These are phyloP conservation scores for Paratrypauchen microcephalus DNA, from an alignment of 2,797 vertebrate genomes.

Conservation along the genomic window DNA sequence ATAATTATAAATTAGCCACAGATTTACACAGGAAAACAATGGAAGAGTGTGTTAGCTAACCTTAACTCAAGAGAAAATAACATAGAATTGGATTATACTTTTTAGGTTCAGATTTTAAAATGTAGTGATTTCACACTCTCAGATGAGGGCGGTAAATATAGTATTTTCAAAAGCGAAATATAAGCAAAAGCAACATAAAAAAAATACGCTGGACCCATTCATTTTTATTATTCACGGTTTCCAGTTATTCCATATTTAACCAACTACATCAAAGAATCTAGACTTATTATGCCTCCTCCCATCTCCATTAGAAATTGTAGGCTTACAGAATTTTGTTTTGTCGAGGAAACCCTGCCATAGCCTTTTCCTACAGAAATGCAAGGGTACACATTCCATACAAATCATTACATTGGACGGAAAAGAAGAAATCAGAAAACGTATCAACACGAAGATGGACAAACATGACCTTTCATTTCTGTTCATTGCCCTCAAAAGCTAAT, in stretches of 20 bases:
- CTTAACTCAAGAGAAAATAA: not conserved
- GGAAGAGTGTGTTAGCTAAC: too few species aligned
- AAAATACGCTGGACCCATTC: too few species aligned
- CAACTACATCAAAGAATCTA: not conserved
- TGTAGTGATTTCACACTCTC: not conserved
- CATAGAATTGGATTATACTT: constrained; percentile 8
- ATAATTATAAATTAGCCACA: too few species aligned
- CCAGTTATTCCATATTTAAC: not conserved
- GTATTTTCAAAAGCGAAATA: not conserved
- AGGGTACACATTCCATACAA: not conserved
- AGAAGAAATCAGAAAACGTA: constrained; percentile 43
- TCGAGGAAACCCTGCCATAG: not conserved
- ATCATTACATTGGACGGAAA: constrained; percentile 17
- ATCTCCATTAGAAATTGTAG: not conserved
- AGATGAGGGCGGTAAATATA: not conserved
- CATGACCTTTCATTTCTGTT: constrained; percentile 79
- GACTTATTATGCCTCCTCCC: not conserved
- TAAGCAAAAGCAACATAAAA: too few species aligned
- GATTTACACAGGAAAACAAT: too few species aligned
- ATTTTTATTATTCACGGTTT: too few species aligned
- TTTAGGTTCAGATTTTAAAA: constrained; percentile 35
- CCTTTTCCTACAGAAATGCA: constrained; percentile 35
- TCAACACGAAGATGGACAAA: constrained; percentile 69
- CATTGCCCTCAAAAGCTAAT: constrained; percentile 76
- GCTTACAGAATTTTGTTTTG: not conserved